These are phyloP conservation scores for Dermatemys mawii DNA, from an alignment of 2,113 vertebrate genomes.

Conservation along the genomic window DNA sequence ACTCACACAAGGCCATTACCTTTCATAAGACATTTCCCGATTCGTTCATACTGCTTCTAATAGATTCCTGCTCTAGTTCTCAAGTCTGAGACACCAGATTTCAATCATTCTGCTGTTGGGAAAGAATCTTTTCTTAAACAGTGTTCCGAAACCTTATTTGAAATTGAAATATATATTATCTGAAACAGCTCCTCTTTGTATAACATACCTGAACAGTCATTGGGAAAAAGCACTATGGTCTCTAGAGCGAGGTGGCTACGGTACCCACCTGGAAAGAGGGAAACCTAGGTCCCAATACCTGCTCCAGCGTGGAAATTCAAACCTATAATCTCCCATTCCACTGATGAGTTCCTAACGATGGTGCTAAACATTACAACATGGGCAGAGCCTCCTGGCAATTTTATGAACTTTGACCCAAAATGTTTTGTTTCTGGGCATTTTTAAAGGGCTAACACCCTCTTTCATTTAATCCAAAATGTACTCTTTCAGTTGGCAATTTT, in stretches of 20 bases:
- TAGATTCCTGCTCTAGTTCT: not conserved
- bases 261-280: no score
- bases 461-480: not conserved
- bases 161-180: not conserved
- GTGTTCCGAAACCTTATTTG: not conserved
- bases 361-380: no score
- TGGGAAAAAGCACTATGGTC: not conserved
- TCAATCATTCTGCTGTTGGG: not conserved
- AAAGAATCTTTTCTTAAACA: not conserved
- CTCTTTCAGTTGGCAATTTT: not conserved
- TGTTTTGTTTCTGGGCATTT: no score
- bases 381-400: not conserved
- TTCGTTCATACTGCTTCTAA: not conserved
- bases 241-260: not conserved
- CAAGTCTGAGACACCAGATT: not conserved
- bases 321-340: no score
- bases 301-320: no score
- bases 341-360: no score
- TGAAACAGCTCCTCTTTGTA: not conserved
- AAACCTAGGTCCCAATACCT: no score
- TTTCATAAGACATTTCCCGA: not conserved
- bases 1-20: not conserved
- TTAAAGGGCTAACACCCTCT: no score
- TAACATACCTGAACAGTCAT: not conserved
- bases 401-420: no score